Evolutionary conservation across 2,888 invertebrate species (phyloP), one percentile per base, ranked within the genome.

Genomic region (Oxystoma pomonae): DNA sequence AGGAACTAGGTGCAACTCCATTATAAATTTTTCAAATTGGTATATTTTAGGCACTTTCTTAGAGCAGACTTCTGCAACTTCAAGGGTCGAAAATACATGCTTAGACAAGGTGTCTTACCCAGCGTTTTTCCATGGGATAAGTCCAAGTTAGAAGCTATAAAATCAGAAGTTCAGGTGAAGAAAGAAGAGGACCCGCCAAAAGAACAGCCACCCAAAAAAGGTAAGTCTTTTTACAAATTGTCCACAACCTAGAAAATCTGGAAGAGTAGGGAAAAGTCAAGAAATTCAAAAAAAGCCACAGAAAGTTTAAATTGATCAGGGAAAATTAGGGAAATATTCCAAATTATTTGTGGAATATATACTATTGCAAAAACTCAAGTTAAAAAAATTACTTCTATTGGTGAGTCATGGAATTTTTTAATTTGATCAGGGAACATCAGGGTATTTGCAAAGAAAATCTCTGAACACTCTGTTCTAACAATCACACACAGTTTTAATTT

Each of bases 11-110:
- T n/a, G n/a, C n/a, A n/a, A n/a, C n/a, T n/a, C n/a, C n/a, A n/a
- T n/a, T n/a, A n/a, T n/a, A n/a, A n/a, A n/a, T n/a, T n/a, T n/a
- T n/a, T n/a, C n/a, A n/a, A n/a, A n/a, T n/a, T n/a, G n/a, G n/a
- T n/a, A n/a, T 35, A 7, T 35, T 35, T 35, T 12, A 35, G 89
- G 65, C 91, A 91, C 79, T 91, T 91, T 77, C 82, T 87, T 71
- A 85, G 87, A 71, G 85, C 83, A 21, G 91, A 91, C 80, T 91
- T 91, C 79, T 85, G 89, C 78, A 83, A 84, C 68, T 87, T 86
- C 72, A 86, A 87, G 78, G 86, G 87, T 64, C 85, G 86, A 66
- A 90, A 89, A 81, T 90, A 89, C 76, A 81, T 89, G 76, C 80
- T 91, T 58, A 87, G 85, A 76, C 84, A 87, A 79, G 90, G 88